Evolutionary conservation across 2,797 vertebrate species (phyloP), one percentile per base, ranked within the genome.

Genomic region (Loriculus beryllinus): DNA sequence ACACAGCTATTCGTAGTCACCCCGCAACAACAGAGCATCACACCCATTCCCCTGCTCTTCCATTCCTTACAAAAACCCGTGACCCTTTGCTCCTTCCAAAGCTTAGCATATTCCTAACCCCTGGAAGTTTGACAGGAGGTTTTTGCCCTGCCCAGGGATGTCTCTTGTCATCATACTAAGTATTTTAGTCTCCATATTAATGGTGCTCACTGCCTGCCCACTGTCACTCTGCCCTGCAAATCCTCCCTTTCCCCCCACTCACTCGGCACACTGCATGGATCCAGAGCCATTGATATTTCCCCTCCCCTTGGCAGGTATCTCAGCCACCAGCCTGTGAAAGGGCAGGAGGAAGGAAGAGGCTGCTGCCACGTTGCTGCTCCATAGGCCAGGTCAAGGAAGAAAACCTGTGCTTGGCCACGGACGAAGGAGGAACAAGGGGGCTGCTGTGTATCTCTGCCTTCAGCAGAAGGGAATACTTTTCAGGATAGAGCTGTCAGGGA

Each of bases 291-390:
- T 3, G 48, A 5, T 35, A 10, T 19, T 26, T 64, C 20, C 39
- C 45, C 45, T 75, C 42, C 56, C 31, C 33, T 51, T 3, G 2
- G 52, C 12, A 37, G n/a, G 13, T 33, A 7, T 11, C 54, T 47
- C 14, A 13, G 57, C 35, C 1, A 3, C n/a, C 2, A 39, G 51
- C 45, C 37, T 69, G 56, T 2, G 1, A 8, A 9, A 22, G 25
- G 56, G 26, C 49, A 48, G 57, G 4, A 0, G 12, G 42, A 2
- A 29, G 31, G 57, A 71, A 72, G 47, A 60, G 45, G 28, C 28
- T 67, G 52, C 25, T 37, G 26, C 26, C 22, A 22, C 0, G 0
- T 28, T 12, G 9, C 31, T 64, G 49, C 33, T 80, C 39, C 33
- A 22, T 7, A 45, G 49, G 21, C 25, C 23, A 43, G 29, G 28